Base-by-base conservation (phyloP, 2,113 vertebrate species). In the Phyllopteryx taeniolatus region DNA sequence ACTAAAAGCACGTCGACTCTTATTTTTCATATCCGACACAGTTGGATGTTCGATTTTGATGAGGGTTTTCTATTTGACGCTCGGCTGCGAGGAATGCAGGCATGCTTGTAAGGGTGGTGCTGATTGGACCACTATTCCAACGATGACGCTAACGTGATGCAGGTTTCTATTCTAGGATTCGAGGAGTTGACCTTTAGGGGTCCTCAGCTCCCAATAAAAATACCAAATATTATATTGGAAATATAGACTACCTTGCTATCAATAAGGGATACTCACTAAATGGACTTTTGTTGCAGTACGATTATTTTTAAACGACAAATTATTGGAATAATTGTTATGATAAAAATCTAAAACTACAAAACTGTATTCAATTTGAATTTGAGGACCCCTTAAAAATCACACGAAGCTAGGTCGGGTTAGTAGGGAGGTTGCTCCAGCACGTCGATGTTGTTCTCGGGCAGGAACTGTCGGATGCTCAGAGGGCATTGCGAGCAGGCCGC, bases 101-200 rank as follows among this genome's bases (percentile, higher is more conserved):
- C 63, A 9, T 1, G 43, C 0, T 15, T 14, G 49, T 8, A 19
- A 9, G n/a, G 63, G n/a, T 31, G 44, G 8, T 31, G 22, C 12
- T 15, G 63, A 14, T 43, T 64, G 9, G 42, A 49, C 22, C 22
- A 47, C 44, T 8, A 49, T 27, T 13, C 22, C 1, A 9, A 31
- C 22, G 22, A 47, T 47, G 43, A 66, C 47, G 64, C 62, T 64
- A 57, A 57, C 31, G 14, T 15, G 31, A 35, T 35, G 31, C 59
- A 35, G 59, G 59, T 61, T 54, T 56, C 53, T 22, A 56, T 22
- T 56, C 31, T 35, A 61, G 59, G 19, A 15, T 13, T 27, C 19
- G n/a, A 43, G 39, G 62, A 42, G n/a, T 6, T 66, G n/a, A 66
- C 39, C 64, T 47, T 27, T 66, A 47, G 64, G 64, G 44, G 64